phyloP scores from a whole-genome alignment of 2,113 vertebrate species.

The Dicerorhinus sumatrensis region DNA sequence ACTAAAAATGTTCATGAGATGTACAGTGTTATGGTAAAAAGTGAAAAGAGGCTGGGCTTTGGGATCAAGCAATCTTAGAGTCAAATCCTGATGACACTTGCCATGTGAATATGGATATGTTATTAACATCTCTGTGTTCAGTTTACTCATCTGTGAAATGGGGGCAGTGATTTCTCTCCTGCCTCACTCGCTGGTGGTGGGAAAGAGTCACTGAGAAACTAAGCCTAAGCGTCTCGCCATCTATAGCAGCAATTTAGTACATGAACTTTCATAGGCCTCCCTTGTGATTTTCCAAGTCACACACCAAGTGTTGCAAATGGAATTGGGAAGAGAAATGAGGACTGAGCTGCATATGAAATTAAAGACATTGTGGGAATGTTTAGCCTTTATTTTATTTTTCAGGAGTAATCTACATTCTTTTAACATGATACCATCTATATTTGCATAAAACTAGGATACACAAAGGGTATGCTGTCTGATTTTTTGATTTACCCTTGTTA shows the following conservation, averaged over 20 bases:
- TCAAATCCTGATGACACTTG: background rate
- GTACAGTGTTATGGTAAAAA: background rate
- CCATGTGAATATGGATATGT: background rate
- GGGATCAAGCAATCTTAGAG: background rate
- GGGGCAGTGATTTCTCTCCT: background rate
- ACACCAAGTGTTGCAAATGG: background rate
- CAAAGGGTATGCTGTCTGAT: background rate
- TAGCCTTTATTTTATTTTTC: slow-evolving; percentile 7
- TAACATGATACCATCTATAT: background rate
- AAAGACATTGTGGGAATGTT: background rate
- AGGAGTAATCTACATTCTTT: background rate
- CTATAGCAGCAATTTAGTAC: background rate
- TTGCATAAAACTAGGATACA: background rate
- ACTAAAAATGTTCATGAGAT: background rate
- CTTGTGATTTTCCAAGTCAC: background rate
- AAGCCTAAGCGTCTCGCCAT: background rate
- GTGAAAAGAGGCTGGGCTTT: background rate
- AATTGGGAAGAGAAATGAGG: background rate
- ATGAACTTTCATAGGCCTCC: background rate
- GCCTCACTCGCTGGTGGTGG: background rate
- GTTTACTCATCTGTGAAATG: background rate
- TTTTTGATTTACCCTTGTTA: slow-evolving; percentile 17
- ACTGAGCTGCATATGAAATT: background rate
- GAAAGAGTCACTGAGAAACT: background rate
- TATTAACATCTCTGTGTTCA: background rate